Percentiles rank a stretch among this genome's conserved stretches.
These are phyloP conservation scores for Drosophila subpulchrella DNA, from an alignment of 1,140 invertebrate species.

Conservation along the genomic window DNA sequence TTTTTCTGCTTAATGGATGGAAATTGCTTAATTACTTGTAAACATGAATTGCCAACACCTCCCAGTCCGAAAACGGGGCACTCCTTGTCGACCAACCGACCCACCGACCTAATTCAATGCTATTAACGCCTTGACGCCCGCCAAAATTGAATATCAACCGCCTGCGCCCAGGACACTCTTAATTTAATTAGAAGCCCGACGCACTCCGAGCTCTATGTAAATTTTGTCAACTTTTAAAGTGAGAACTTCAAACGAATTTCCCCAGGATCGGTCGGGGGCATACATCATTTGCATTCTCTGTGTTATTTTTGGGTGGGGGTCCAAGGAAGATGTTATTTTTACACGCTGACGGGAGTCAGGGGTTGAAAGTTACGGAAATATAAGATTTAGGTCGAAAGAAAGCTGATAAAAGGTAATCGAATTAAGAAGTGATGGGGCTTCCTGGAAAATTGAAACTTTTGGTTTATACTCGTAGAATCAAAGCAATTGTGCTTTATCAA, in stretches of 20 bases:
- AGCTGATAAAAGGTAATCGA: conserved; percentile 26
- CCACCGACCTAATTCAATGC: conserved; percentile 66
- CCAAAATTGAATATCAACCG: conserved; percentile 66
- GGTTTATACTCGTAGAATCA: neutral
- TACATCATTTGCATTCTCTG: conserved; percentile 62
- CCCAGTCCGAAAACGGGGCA: conserved; percentile 10
- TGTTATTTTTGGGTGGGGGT: neutral
- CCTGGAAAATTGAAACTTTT: conserved; percentile 3
- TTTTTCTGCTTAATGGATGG: conserved; percentile 46
- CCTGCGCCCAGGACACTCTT: conserved; percentile 67
- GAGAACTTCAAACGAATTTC: conserved; percentile 74
- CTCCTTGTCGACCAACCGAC: conserved; percentile 5
- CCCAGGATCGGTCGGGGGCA: conserved; percentile 32
- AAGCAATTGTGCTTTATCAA: neutral
- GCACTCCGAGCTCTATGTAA: conserved; percentile 56
- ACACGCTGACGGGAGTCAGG: conserved; percentile 6
- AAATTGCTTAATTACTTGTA: conserved; percentile 82
- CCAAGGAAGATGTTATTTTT: conserved; percentile 29
- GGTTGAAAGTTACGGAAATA: conserved; percentile 1
- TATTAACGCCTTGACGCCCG: conserved; percentile 75
- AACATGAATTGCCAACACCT: conserved; percentile 81
- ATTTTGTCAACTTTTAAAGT: conserved; percentile 74
- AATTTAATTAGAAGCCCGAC: conserved; percentile 72
- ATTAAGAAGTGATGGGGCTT: conserved; percentile 16
- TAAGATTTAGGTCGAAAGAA: conserved; percentile 16